phyloP scores from a whole-genome alignment of 2,888 invertebrate species.

The Nomada fucata region DNA sequence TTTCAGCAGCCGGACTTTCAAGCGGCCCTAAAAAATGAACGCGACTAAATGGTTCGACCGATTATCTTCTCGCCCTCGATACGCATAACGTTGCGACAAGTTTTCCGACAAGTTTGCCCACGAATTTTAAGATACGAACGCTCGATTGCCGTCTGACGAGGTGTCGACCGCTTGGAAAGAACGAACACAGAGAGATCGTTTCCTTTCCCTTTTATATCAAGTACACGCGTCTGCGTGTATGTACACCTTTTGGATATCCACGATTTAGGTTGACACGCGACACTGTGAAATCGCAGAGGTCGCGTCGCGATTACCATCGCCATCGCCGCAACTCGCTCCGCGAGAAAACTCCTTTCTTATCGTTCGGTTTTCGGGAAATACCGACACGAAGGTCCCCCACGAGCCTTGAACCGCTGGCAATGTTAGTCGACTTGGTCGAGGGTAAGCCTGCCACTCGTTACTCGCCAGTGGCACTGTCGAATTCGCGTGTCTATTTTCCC shows the following conservation, averaged over 20 bases:
- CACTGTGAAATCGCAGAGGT: conserved; percentile 68
- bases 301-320: conserved; percentile 57
- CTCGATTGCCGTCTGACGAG: no score
- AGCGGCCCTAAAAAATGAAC: neutral
- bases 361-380: conserved; percentile 6
- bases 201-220: conserved; percentile 66
- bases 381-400: no score
- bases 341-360: conserved; percentile 22
- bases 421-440: conserved; percentile 2
- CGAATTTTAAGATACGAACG: no score
- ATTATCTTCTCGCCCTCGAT: neutral
- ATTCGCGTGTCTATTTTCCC: no score
- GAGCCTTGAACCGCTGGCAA: no score
- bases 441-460: neutral
- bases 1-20: neutral
- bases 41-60: neutral
- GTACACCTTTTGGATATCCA: conserved; percentile 36
- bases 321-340: conserved; percentile 4
- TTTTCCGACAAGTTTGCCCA: no score
- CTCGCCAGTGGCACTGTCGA: no score
- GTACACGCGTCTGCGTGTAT: no score
- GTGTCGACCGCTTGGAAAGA: no score
- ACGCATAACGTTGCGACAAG: neutral
- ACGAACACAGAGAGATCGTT: neutral
- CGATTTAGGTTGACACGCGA: conserved; percentile 41